Conservation (phyloP, 2,797 vertebrate genomes). For the Notolepis coatsorum region DNA sequence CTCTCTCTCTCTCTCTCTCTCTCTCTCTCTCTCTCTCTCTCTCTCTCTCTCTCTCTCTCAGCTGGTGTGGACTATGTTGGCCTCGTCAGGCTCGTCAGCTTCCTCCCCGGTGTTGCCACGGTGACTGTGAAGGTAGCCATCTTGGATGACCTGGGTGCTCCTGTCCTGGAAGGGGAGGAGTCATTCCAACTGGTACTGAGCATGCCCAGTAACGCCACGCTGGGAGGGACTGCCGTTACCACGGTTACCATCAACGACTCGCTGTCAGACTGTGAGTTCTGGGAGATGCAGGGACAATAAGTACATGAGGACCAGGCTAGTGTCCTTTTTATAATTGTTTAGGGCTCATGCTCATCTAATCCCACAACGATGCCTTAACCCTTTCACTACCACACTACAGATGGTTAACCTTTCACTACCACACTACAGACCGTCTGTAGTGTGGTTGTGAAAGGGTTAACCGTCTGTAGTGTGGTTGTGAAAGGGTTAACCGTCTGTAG, state of each 20-base stretch:
- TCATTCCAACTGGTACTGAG: constrained; percentile 78
- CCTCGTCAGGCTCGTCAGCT: constrained; percentile 76
- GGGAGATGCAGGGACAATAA: too few species aligned
- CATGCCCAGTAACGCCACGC: constrained; percentile 71
- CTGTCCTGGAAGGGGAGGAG: constrained; percentile 76
- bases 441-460: too few species aligned
- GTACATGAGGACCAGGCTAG: too few species aligned
- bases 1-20: background rate
- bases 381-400: too few species aligned
- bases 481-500: too few species aligned
- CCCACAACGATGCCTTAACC: too few species aligned
- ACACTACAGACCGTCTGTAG: too few species aligned
- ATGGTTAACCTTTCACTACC: too few species aligned
- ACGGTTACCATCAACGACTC: constrained; percentile 75
- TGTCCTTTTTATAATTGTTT: too few species aligned
- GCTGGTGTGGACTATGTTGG: constrained; percentile 80
- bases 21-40: background rate
- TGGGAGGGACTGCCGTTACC: constrained; percentile 77
- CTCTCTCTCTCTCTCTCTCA: constrained; percentile 28
- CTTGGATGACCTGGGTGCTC: constrained; percentile 74
- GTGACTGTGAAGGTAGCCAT: constrained; percentile 75
- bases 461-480: too few species aligned
- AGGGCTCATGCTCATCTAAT: too few species aligned
- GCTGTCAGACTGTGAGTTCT: constrained; percentile 68
- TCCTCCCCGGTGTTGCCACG: constrained; percentile 72